Conservation (phyloP, 2,888 invertebrate species). For the Cataglyphis cursor region DNA sequence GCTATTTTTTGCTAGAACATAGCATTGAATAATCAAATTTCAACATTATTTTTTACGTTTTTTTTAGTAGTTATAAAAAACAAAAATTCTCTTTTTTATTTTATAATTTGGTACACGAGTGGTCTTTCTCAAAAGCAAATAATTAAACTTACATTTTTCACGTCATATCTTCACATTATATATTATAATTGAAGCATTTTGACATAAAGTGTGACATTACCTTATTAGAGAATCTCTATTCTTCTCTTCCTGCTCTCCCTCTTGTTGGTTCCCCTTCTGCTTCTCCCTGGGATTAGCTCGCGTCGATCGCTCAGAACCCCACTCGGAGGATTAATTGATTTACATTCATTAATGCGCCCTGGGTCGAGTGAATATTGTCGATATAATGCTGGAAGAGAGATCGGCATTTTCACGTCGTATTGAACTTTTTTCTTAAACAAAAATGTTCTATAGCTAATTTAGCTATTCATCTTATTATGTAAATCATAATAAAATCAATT, state of each 20-base stretch:
- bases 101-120: background rate
- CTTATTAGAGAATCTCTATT: conserved; percentile 37
- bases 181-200: background rate
- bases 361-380: conserved; percentile 36
- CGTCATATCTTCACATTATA: background rate
- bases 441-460: conserved; percentile 28
- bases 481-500: background rate
- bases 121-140: background rate
- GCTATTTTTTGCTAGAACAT: background rate
- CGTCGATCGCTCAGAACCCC: conserved; percentile 32
- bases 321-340: conserved; percentile 60
- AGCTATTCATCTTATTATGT: conserved; percentile 9
- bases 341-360: conserved; percentile 51
- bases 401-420: background rate
- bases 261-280: conserved; percentile 25
- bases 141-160: background rate
- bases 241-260: conserved; percentile 25
- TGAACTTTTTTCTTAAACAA: conserved; percentile 9
- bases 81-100: background rate
- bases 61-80: background rate
- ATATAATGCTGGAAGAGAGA: conserved; percentile 28
- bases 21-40: background rate
- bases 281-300: conserved; percentile 38
- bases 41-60: background rate
- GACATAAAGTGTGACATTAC: conserved; percentile 13